These are phyloP conservation scores for Larimichthys crocea DNA, from an alignment of 2,113 vertebrate species.

Conservation along the genomic window DNA sequence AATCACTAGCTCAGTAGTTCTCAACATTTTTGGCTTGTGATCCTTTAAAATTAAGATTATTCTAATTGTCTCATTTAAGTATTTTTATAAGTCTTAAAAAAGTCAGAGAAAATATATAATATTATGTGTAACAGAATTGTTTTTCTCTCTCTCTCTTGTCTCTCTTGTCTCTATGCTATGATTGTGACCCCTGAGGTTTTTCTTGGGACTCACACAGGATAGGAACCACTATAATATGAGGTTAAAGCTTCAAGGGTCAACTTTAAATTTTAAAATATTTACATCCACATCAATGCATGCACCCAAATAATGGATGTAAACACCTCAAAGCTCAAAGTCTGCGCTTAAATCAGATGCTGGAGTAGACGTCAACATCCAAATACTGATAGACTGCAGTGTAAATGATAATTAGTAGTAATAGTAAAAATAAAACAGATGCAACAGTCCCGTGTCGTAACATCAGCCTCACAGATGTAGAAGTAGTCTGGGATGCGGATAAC, in stretches of 20 bases:
- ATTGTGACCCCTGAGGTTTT: neutral
- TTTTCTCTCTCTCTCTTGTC: neutral
- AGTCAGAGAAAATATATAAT: neutral
- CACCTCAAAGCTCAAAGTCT: neutral
- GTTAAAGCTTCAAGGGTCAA: neutral
- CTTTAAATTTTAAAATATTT: neutral
- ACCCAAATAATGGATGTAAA: neutral
- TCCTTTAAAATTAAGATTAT: conserved; percentile 1
- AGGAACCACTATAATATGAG: neutral
- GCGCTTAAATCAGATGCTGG: neutral
- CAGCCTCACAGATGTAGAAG: conserved; percentile 1
- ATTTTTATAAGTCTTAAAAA: neutral
- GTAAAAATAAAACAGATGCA: conserved; percentile 2
- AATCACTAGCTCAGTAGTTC: neutral
- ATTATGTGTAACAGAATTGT: conserved; percentile 18
- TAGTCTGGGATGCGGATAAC: neutral
- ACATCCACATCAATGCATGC: neutral
- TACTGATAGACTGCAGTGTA: neutral
- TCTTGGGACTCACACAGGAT: neutral
- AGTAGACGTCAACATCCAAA: neutral
- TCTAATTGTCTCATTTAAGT: neutral
- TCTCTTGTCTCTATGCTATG: neutral
- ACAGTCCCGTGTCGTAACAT: conserved; percentile 38
- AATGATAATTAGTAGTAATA: neutral
- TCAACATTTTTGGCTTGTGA: neutral